A percentile compares a stretch with the other conserved stretches of the same genome.
Conservation (phyloP, 2,797 vertebrate genomes). For the Phrynocephalus guinanensis region DNA sequence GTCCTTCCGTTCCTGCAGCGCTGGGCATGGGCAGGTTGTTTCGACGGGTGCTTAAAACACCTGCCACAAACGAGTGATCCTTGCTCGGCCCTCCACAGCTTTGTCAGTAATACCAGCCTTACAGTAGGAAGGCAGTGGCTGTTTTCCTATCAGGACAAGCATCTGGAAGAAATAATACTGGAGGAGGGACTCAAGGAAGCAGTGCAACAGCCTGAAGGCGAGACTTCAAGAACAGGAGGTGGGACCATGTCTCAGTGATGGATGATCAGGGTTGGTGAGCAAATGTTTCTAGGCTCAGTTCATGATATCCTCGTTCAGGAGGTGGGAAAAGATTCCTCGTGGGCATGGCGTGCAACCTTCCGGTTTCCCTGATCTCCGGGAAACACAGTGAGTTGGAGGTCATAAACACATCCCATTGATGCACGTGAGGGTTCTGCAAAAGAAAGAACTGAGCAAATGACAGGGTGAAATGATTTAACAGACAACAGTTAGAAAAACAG, state of each 20-base stretch:
- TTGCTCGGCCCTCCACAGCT: constrained; percentile 60
- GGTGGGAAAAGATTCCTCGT: too few relatives aligned
- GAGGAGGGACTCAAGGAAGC: not conserved
- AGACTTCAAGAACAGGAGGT: not conserved
- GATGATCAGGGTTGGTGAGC: not conserved
- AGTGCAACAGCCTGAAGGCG: not conserved
- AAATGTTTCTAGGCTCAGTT: too few relatives aligned
- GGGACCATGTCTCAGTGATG: not conserved
- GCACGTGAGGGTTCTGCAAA: too few relatives aligned
- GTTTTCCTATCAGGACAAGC: constrained; percentile 25
- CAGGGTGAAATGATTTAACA: not conserved
- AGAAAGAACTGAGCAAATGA: not conserved
- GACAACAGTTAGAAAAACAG: not conserved
- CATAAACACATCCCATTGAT: too few relatives aligned
- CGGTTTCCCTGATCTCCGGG: too few relatives aligned
- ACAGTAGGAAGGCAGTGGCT: constrained; percentile 51
- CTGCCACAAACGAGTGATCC: constrained; percentile 68
- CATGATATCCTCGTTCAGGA: too few relatives aligned
- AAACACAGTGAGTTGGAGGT: too few relatives aligned
- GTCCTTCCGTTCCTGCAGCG: constrained; percentile 60
- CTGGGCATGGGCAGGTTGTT: constrained; percentile 60
- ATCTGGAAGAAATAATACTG: not conserved
- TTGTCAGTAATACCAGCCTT: constrained; percentile 59
- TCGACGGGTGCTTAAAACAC: constrained; percentile 64
- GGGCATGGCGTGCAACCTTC: too few relatives aligned